Evolutionary conservation across 2,113 vertebrate genomes (phyloP).

Genomic region (Stigmatopora argus): DNA sequence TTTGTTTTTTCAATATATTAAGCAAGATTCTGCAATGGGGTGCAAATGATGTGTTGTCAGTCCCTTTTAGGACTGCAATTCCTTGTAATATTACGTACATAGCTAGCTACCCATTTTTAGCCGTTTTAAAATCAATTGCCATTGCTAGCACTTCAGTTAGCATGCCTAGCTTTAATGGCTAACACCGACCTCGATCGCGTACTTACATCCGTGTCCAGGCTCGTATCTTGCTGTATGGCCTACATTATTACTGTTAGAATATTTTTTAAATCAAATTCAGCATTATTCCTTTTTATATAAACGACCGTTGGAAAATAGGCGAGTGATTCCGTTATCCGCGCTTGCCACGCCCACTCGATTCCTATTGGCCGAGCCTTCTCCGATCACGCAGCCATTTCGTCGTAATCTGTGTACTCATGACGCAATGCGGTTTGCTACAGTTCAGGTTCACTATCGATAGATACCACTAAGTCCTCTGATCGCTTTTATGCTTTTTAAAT

Average conservation of each 20-base stretch:
- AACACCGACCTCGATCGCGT: neutral
- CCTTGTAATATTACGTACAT: too few species aligned
- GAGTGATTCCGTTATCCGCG: conserved; percentile 40
- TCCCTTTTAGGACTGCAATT: too few species aligned
- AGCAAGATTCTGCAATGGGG: too few species aligned
- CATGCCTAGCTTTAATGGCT: conserved; percentile 32
- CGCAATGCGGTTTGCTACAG: neutral
- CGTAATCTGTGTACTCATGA: conserved; percentile 32
- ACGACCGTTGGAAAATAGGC: neutral
- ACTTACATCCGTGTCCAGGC: conserved; percentile 24
- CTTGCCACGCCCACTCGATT: neutral
- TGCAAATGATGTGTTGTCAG: too few species aligned
- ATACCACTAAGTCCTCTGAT: conserved; percentile 1
- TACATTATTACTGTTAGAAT: neutral
- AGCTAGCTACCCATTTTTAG: too few species aligned
- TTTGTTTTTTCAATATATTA: too few species aligned
- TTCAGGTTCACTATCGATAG: conserved; percentile 34
- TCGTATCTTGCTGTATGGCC: neutral
- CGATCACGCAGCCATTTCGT: conserved; percentile 14
- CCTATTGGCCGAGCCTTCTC: conserved; percentile 21
- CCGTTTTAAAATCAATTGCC: neutral
- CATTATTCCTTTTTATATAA: neutral
- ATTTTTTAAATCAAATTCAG: neutral
- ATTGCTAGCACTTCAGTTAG: neutral
- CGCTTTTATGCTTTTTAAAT: neutral